phyloP scores from a whole-genome alignment of 2,797 vertebrate genomes.

The Lerista edwardsae region DNA sequence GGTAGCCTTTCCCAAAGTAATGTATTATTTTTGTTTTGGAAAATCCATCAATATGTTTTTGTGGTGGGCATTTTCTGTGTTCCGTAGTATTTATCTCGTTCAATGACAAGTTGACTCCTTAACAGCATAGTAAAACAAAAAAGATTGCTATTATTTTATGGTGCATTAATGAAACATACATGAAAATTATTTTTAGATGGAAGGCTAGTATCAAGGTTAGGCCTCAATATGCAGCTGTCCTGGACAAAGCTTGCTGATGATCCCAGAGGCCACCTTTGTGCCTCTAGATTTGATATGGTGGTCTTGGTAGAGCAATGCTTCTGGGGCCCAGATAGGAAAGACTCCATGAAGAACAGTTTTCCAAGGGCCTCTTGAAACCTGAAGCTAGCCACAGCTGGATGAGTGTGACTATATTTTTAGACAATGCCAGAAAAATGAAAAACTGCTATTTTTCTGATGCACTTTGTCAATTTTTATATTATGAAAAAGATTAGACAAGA shows the following conservation, averaged over 20 bases:
- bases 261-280: too few relatives aligned
- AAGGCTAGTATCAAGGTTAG: too few relatives aligned
- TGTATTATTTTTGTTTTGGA: too few relatives aligned
- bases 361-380: too few relatives aligned
- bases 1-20: neutral
- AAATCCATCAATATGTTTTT: too few relatives aligned
- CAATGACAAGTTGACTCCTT: neutral
- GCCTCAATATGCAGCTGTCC: too few relatives aligned
- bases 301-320: too few relatives aligned
- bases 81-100: neutral
- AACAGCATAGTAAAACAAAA: constrained; percentile 21
- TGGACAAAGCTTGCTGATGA: too few relatives aligned
- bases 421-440: neutral
- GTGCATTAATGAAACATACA: neutral
- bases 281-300: too few relatives aligned
- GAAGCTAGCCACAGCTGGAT: too few relatives aligned
- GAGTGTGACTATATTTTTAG: neutral
- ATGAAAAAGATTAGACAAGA: neutral
- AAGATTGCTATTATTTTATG: neutral
- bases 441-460: neutral
- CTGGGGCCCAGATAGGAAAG: too few relatives aligned
- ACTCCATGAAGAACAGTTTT: too few relatives aligned
- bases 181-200: neutral
- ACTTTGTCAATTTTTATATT: neutral
- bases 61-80: neutral